These are phyloP conservation scores for Dyspetes luteomarginatus DNA, from an alignment of 2,888 invertebrate genomes.

Conservation along the genomic window DNA sequence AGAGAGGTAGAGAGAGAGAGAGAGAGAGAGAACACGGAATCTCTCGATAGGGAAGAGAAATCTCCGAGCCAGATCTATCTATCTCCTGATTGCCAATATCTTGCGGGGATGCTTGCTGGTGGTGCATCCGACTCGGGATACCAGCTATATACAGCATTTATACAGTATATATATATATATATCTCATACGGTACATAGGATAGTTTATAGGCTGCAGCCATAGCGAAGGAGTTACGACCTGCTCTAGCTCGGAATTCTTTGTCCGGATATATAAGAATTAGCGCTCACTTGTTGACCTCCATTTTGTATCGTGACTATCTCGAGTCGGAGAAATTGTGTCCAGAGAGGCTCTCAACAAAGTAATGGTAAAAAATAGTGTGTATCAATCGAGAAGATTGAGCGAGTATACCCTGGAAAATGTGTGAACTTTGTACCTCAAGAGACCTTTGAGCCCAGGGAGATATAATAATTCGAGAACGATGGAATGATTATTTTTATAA, in stretches of 20 bases:
- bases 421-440: neutral
- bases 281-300: constrained; percentile 79
- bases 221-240: constrained; percentile 45
- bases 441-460: neutral
- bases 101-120: constrained; percentile 67
- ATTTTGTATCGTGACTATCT: constrained; percentile 70
- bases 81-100: constrained; percentile 77
- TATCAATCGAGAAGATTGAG: constrained; percentile 36
- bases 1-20: constrained; percentile 1
- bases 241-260: constrained; percentile 68
- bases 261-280: constrained; percentile 77
- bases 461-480: neutral
- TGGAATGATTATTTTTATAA: neutral
- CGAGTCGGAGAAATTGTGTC: constrained; percentile 68
- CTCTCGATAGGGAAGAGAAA: constrained; percentile 64
- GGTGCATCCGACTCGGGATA: constrained; percentile 53
- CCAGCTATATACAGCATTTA: constrained; percentile 12
- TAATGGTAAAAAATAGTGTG: constrained; percentile 34
- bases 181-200: constrained; percentile 16
- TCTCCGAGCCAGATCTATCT: constrained; percentile 67
- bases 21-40: constrained; percentile 45
- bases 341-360: neutral
- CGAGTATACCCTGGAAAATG: constrained; percentile 26
- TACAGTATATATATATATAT: constrained; percentile 43
- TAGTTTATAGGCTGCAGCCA: constrained; percentile 50